phyloP scores from a whole-genome alignment of 2,797 vertebrate genomes.

The Lindbergichthys nudifrons region DNA sequence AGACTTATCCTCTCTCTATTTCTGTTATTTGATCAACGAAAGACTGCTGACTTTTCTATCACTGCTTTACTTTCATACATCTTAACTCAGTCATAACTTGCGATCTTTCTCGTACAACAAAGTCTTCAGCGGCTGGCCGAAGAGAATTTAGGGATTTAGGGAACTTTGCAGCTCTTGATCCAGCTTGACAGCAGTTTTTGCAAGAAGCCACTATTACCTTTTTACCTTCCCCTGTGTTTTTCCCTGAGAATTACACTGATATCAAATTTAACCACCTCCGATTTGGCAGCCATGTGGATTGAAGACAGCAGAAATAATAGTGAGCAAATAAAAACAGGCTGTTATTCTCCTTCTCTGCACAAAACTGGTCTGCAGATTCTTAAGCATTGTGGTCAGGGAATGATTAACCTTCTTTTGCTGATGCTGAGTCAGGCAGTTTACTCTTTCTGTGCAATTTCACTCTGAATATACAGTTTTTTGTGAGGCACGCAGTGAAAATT shows the following conservation, averaged over 20 bases:
- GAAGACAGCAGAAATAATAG: conserved; percentile 37
- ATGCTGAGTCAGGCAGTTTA: conserved; percentile 58
- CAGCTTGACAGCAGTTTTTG: conserved; percentile 49
- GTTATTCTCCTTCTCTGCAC: conserved; percentile 34
- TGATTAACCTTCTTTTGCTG: conserved; percentile 36
- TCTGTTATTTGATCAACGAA: conserved; percentile 34
- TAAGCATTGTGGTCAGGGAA: conserved; percentile 36
- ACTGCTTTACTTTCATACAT: conserved; percentile 34
- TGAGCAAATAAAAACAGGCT: conserved; percentile 32
- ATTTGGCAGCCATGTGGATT: conserved; percentile 32
- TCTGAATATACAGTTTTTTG: neutral
- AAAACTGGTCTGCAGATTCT: conserved; percentile 37
- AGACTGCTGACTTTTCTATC: conserved; percentile 37
- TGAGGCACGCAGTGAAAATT: conserved; percentile 11
- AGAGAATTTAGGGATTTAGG: conserved; percentile 37
- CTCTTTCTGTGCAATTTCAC: conserved; percentile 21
- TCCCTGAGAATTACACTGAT: conserved; percentile 9
- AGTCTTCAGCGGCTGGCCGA: conserved; percentile 38
- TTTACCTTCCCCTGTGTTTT: conserved; percentile 20
- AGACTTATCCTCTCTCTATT: conserved; percentile 23
- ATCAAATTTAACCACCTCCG: conserved; percentile 24
- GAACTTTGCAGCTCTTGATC: conserved; percentile 47
- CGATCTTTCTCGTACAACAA: conserved; percentile 53
- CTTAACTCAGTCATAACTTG: conserved; percentile 53
- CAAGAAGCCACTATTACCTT: conserved; percentile 41